Conservation (phyloP, 2,888 invertebrate genomes). For the Spisula solida region DNA sequence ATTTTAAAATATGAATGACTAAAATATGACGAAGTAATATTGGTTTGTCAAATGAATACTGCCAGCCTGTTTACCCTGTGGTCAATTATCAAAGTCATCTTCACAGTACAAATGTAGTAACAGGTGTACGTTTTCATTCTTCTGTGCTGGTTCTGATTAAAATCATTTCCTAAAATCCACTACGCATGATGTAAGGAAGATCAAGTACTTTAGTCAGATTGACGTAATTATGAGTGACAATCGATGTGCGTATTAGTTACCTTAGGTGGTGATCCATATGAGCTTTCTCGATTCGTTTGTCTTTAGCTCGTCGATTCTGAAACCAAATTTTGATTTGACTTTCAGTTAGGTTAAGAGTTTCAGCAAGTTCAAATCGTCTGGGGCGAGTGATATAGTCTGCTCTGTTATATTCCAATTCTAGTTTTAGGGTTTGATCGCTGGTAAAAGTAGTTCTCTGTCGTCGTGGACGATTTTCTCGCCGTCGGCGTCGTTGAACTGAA, state of each 20-base stretch:
- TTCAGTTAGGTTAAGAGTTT: constrained; percentile 91
- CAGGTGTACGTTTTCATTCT: no score
- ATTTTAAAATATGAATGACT: no score
- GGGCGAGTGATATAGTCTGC: constrained; percentile 97
- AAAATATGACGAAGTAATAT: no score
- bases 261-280: constrained; percentile 97
- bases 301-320: constrained; percentile 98
- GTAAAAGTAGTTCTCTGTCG: constrained; percentile 98
- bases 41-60: no score
- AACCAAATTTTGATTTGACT: constrained; percentile 97
- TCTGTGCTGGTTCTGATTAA: no score
- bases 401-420: constrained; percentile 96
- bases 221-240: no score
- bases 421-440: constrained; percentile 95
- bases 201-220: no score
- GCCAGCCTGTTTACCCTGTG: no score
- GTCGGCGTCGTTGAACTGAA: constrained; percentile 93
- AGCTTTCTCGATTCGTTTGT: constrained; percentile 98
- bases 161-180: no score
- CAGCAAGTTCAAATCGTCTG: constrained; percentile 93
- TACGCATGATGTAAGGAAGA: no score
- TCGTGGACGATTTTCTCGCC: constrained; percentile 94
- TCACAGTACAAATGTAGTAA: no score
- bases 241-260: constrained; percentile 89
- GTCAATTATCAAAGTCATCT: no score